Base-by-base conservation (phyloP, 2,113 vertebrate genomes). In the Pseudopodoces humilis region DNA sequence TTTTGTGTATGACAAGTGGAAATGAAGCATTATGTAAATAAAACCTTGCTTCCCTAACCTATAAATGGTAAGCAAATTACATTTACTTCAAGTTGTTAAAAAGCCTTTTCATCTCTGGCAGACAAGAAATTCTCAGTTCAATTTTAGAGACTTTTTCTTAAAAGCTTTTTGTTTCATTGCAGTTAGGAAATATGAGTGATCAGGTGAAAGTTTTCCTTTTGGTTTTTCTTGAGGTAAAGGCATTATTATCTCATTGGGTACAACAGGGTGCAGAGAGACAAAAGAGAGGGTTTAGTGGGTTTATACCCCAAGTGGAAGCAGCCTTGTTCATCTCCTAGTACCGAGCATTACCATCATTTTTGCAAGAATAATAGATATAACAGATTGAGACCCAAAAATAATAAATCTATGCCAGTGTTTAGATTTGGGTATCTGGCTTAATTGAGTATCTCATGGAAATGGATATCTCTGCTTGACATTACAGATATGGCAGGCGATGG, bases 1-100 rank as follows among this genome's bases (percentile, higher is more conserved):
- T 67, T 84, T 75, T 84, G 30, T 68, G 44, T 60, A 82, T 28
- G 47, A 87, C 25, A 90, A 78, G 24, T 35, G 5, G 56, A 92
- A 95, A 91, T 79, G 4, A 94, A 87, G 9, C 79, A 79, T 84
- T 82, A 72, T 76, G 28, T 79, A 91, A 96, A 81, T 82, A 84
- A 92, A 91, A 60, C 23, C 31, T 65, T 49, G n/a, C 13, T 83
- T 95, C 20, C 31, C 15, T 58, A 62, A 72, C 12, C 39, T 82
- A 56, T 10, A 68, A 76, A 86, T 63, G 44, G 30, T 43, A 78
- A 94, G 8, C 7, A 64, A 58, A 86, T 84, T 56, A 68, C 22
- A 56, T 87, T 79, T 92, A 3, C 14, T 68, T 82, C 7, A 63
- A 82, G 39, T 78, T 84, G 31, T 53, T 69, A 72, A 86, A 74